Evolutionary conservation across 2,888 invertebrate species (phyloP).

Genomic region (Prosopocoilus inquinatus): DNA sequence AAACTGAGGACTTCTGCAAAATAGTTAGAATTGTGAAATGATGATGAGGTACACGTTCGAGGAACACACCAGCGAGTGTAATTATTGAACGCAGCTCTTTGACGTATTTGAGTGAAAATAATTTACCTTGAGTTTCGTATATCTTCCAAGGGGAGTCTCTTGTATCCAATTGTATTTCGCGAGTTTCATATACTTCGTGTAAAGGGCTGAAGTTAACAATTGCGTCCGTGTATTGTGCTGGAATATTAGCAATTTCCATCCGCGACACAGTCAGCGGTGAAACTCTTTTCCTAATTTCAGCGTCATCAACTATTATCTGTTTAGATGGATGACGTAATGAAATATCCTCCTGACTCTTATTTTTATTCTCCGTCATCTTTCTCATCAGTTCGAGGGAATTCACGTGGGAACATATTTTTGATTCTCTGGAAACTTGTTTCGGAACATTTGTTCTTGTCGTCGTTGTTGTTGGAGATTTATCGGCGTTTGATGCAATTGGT

Average conservation of each 20-base stretch:
- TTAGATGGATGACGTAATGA: not conserved
- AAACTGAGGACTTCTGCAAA: no score
- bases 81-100: not conserved
- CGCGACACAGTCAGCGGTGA: constrained; percentile 24
- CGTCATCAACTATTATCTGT: not conserved
- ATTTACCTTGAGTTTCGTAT: constrained; percentile 13
- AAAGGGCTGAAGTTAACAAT: constrained; percentile 19
- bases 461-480: not conserved
- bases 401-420: constrained; percentile 20
- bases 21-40: no score
- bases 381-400: constrained; percentile 25
- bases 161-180: constrained; percentile 5
- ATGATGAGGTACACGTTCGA: no score
- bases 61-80: no score
- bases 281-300: constrained; percentile 6
- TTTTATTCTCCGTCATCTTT: constrained; percentile 12
- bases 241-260: constrained; percentile 33
- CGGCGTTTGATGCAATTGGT: not conserved
- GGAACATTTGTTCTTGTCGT: not conserved
- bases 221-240: constrained; percentile 10
- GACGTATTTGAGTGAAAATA: not conserved
- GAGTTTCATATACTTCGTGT: constrained; percentile 16
- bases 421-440: constrained; percentile 7
- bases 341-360: not conserved
- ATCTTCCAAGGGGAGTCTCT: constrained; percentile 24